phyloP scores from a whole-genome alignment of 2,888 invertebrate species.

The Leptopterna dolabrata region DNA sequence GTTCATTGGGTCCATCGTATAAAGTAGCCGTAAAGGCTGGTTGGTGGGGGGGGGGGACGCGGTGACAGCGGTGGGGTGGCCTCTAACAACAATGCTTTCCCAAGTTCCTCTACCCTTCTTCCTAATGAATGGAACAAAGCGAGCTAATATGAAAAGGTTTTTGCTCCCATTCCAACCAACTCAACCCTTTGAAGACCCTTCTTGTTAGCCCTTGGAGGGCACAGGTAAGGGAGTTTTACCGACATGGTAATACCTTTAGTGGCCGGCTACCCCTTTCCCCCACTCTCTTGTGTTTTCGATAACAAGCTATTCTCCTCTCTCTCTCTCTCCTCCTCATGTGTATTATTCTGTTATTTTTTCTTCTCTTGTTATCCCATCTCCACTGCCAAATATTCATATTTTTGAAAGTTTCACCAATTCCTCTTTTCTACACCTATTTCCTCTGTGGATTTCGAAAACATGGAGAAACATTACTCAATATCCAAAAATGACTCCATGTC shows the following conservation, averaged over 20 bases:
- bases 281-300: constrained; percentile 21
- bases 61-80: constrained; percentile 35
- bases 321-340: background rate
- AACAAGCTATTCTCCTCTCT: background rate
- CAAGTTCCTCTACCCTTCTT: constrained; percentile 23
- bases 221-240: constrained; percentile 50
- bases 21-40: background rate
- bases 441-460: too few relatives aligned
- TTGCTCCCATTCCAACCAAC: constrained; percentile 48
- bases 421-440: too few relatives aligned
- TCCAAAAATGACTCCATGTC: too few relatives aligned
- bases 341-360: background rate
- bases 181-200: constrained; percentile 40
- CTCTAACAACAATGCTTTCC: constrained; percentile 47
- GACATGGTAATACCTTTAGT: constrained; percentile 54
- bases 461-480: too few relatives aligned
- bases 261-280: constrained; percentile 9
- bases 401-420: background rate
- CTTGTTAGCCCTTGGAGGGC: constrained; percentile 49
- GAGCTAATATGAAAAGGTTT: constrained; percentile 56
- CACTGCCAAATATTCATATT: background rate
- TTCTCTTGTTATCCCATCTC: background rate
- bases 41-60: background rate
- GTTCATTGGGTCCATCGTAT: background rate
- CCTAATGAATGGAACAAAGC: constrained; percentile 57